Conservation (phyloP, 2,797 vertebrate species). For the Balearica regulorum region DNA sequence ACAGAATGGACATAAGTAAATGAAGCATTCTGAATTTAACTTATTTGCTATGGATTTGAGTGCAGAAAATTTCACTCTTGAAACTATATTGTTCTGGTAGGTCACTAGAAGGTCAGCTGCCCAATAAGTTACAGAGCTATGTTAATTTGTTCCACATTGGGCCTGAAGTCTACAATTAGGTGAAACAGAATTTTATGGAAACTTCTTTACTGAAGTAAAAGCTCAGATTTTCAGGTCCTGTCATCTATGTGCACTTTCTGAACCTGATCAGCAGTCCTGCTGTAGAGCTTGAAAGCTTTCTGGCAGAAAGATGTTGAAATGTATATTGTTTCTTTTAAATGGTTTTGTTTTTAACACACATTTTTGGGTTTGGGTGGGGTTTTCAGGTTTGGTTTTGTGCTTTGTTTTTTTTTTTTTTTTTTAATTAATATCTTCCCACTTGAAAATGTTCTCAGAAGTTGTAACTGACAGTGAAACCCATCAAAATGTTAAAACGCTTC, state of each 20-base stretch:
- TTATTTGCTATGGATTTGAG: neutral
- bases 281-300: neutral
- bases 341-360: neutral
- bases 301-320: neutral
- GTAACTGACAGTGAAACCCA: neutral
- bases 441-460: neutral
- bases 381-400: no score
- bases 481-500: neutral
- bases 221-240: neutral
- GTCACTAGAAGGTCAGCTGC: constrained; percentile 30
- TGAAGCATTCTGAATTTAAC: neutral
- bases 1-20: neutral
- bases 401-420: neutral
- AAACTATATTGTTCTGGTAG: neutral
- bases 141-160: constrained; percentile 44
- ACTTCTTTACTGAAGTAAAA: neutral
- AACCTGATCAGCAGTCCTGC: neutral
- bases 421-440: neutral
- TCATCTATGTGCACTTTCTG: neutral
- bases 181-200: neutral
- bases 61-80: neutral
- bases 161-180: neutral
- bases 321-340: neutral
- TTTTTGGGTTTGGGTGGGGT: neutral
- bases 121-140: neutral